Evolutionary conservation across 2,113 vertebrate species (phyloP).

Genomic region (Ginglymostoma cirratum): DNA sequence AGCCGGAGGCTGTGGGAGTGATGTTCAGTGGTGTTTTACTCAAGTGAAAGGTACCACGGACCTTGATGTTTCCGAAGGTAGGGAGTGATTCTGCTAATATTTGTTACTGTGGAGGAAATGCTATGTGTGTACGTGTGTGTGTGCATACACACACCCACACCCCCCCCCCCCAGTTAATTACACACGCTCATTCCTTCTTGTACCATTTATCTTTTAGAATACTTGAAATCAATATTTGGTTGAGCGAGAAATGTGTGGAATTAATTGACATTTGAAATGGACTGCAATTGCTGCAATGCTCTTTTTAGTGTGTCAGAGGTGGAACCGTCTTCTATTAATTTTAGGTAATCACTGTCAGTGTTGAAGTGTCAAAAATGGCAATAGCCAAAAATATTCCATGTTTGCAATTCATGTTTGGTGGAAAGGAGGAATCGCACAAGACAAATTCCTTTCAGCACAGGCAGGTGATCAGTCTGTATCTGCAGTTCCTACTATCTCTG

Average conservation of each 20-base stretch:
- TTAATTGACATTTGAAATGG: not conserved
- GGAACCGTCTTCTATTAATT: not conserved
- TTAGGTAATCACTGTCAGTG: not conserved
- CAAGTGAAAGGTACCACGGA: slow-evolving; percentile 54
- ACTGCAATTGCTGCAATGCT: not conserved
- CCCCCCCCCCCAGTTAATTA: not conserved
- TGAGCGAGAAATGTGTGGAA: not conserved
- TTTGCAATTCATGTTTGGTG: not conserved
- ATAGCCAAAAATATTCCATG: not conserved
- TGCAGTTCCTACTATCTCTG: not conserved
- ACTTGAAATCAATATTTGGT: not conserved
- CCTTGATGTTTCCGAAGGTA: slow-evolving; percentile 54
- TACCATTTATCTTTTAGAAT: not conserved
- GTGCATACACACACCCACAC: not conserved
- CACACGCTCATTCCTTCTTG: not conserved
- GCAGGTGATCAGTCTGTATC: not conserved
- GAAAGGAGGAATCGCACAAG: too few species aligned
- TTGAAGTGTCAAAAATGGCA: not conserved
- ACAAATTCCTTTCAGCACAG: too few species aligned
- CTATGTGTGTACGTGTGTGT: not conserved
- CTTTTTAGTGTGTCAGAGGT: not conserved
- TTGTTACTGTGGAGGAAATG: not conserved
- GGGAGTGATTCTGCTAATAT: slow-evolving; percentile 36
- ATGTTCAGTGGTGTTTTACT: slow-evolving; percentile 53
- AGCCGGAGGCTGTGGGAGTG: slow-evolving; percentile 45